Base-by-base conservation (phyloP, 2,888 invertebrate species). In the Enchytraeus crypticus region DNA sequence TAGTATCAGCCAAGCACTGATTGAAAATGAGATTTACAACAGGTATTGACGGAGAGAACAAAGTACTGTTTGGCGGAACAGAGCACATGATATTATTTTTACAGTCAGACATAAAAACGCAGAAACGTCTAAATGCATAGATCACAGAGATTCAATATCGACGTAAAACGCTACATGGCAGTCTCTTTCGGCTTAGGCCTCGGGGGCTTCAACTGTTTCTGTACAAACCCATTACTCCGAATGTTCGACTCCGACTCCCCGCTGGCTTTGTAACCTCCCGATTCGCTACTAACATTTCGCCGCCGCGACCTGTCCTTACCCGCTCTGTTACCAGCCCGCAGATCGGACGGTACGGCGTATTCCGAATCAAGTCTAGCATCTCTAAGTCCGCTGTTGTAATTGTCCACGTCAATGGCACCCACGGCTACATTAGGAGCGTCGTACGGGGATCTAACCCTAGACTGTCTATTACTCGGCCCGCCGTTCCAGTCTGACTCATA, bases 111-210 rank as follows among this genome's bases (percentile, higher is more conserved):
- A n/a, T 43, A 43, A 43, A 14, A 43, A 14, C 14, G 18, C 43
- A 43, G 18, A 43, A 43, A n/a, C 14, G 11, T 43, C 43, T 43
- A 14, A 43, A n/a, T 43, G 14, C 43, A 14, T 11, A 43, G 43
- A 14, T 14, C n/a, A 14, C 43, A 14, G 43, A n/a, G 11, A 14
- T 14, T 43, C n/a, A 14, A 11, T 43, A n/a, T 14, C 14, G 18
- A n/a, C 11, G 43, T 14, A 14, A 14, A 11, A 5, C 23, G 30
- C 33, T n/a, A 51, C 30, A 51, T 51, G 53, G 53, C 26, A 11
- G 54, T 34, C 38, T 54, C 33, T 18, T 54, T 54, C 27, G 54
- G 54, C 14, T 54, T 54, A 3, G 54, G 54, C 14, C 38, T 33
- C 2, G 38, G 53, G 2, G 53, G 53, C 8, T 51, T 51, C 11